These are phyloP conservation scores for Augochlora pura DNA, from an alignment of 1,140 invertebrate genomes.

Conservation along the genomic window DNA sequence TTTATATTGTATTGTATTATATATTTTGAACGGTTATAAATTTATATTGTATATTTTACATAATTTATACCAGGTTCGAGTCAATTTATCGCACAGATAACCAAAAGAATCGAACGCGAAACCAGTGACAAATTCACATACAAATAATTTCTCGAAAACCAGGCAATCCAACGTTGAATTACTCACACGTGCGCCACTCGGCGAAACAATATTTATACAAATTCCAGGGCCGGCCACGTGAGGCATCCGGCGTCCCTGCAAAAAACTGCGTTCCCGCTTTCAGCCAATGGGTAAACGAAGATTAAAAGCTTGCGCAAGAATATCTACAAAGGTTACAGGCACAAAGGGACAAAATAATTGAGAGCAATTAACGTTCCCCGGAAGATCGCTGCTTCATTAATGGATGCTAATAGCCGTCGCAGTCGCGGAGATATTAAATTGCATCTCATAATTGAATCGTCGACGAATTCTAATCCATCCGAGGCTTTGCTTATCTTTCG, in stretches of 20 bases:
- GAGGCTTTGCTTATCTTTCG: slow-evolving; percentile 22
- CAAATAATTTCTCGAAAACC: too few species aligned
- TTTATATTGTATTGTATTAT: too few species aligned
- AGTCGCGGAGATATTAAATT: slow-evolving; percentile 13
- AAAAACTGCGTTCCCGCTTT: too few species aligned
- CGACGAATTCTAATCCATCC: slow-evolving; percentile 5
- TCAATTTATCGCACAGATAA: too few species aligned
- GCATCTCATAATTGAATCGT: slow-evolving; percentile 27
- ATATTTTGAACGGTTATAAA: too few species aligned
- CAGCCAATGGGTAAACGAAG: background rate
- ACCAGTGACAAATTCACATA: too few species aligned
- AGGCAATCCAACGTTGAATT: too few species aligned
- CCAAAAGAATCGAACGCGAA: too few species aligned
- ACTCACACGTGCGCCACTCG: too few species aligned
- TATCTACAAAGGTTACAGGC: background rate
- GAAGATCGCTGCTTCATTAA: background rate
- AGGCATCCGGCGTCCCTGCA: too few species aligned
- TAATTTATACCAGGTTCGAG: too few species aligned
- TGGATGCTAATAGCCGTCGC: background rate
- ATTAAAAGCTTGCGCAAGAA: background rate
- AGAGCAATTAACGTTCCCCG: background rate
- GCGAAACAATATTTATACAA: background rate
- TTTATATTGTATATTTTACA: too few species aligned
- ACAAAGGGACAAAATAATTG: background rate
- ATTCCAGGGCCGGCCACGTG: background rate